Base-by-base conservation (phyloP, 2,797 vertebrate genomes). In the Orientallactaga sibirica region DNA sequence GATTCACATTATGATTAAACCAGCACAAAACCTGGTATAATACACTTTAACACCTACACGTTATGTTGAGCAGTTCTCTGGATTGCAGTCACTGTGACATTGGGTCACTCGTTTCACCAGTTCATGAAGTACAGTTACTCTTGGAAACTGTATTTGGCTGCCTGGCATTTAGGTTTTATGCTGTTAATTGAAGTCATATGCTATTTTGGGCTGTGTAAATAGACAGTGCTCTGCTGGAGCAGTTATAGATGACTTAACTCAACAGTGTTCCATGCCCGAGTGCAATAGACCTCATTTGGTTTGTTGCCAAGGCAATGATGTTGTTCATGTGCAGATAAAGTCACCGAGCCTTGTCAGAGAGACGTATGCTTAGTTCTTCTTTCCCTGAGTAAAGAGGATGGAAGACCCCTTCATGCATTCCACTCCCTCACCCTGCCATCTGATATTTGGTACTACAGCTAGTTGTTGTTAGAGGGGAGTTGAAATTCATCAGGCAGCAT, bases 111-210 rank as follows among this genome's bases (percentile, higher is more conserved):
- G 55, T 58, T 77, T 82, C 83, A 88, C 7, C 4, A 16, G 16
- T 55, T 78, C 7, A 79, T 70, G 43, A 81, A 75, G 89, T 86
- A 74, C 71, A 66, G 95, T 52, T 92, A 58, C 1, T 77, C 91
- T 27, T 79, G 93, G 58, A 92, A 92, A 41, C 68, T 29, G 66
- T 29, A 64, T 86, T 77, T 58, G 77, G 20, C 76, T 79, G 79
- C 86, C 83, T 90, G 22, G 52, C 58, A 41, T 90, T 88, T 84
- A 76, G 71, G 83, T 25, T 43, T 94, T 83, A 11, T 83, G 22
- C 10, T 79, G 62, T 67, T 92, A 94, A 92, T 67, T 80, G 80
- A 85, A 95, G 12, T 29, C 68, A 64, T 33, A 71, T 88, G 70
- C 14, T 76, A 37, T 37, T 19, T 88, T 86, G 90, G 82, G 75